phyloP scores from a whole-genome alignment of 1,140 invertebrate genomes.

The Cataglyphis hispanica region DNA sequence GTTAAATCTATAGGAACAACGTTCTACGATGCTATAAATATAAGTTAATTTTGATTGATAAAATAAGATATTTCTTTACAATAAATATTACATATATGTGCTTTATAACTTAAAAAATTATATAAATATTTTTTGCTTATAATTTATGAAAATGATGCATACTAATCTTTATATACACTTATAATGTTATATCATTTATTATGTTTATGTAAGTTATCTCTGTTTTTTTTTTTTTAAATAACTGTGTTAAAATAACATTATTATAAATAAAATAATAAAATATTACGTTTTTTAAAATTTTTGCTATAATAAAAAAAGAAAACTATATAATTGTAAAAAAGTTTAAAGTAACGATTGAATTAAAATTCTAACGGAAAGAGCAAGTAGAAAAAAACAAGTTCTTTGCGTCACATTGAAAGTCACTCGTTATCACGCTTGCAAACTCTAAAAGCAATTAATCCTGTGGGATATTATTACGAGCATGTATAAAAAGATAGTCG shows the following conservation, averaged over 20 bases:
- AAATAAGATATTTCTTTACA: too few relatives aligned
- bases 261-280: slow-evolving; percentile 1
- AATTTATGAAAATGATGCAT: background rate
- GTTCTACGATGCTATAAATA: too few relatives aligned
- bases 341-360: background rate
- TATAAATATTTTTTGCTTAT: background rate
- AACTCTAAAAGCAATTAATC: slow-evolving; percentile 59
- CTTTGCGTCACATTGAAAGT: background rate
- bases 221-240: too few relatives aligned
- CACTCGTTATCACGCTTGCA: background rate
- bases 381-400: background rate
- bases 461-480: slow-evolving; percentile 39
- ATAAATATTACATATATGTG: too few relatives aligned
- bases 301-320: background rate
- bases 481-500: slow-evolving; percentile 3
- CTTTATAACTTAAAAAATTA: too few relatives aligned
- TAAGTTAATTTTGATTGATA: too few relatives aligned
- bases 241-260: background rate
- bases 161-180: background rate
- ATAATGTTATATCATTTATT: background rate
- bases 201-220: too few relatives aligned
- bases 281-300: background rate
- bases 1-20: background rate
- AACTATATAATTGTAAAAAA: background rate
- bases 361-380: slow-evolving; percentile 24